Conservation (phyloP, 2,797 vertebrate genomes). For the Sebastolobus altivelis region DNA sequence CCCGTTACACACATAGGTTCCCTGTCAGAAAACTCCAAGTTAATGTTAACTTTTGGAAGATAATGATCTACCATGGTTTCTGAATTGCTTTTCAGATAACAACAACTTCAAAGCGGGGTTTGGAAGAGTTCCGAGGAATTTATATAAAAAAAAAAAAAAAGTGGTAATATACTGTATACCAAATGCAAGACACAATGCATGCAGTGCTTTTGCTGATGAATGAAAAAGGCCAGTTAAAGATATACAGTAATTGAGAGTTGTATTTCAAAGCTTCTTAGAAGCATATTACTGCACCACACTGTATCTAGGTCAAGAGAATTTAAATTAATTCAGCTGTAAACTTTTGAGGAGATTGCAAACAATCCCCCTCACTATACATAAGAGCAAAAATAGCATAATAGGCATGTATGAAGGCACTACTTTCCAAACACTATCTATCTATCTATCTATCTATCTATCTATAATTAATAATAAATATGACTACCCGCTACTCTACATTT, state of each 20-base stretch:
- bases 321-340: constrained; percentile 48
- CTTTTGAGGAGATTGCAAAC: constrained; percentile 44
- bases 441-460: not conserved
- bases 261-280: constrained; percentile 21
- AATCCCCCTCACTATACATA: constrained; percentile 6
- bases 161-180: not conserved
- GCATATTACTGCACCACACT: constrained; percentile 8
- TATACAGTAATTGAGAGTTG: constrained; percentile 3
- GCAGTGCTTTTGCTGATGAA: constrained; percentile 20
- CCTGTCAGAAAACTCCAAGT: not conserved
- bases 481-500: not conserved
- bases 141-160: constrained; percentile 2
- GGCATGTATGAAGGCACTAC: not conserved
- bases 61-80: not conserved
- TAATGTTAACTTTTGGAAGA: not conserved
- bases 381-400: constrained; percentile 14
- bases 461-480: not conserved
- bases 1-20: not conserved
- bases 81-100: constrained; percentile 1
- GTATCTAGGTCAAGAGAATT: constrained; percentile 57
- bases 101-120: not conserved
- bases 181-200: not conserved
- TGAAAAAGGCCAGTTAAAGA: constrained; percentile 10
- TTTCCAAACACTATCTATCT: not conserved
- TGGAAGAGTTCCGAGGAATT: not conserved